phyloP scores from a whole-genome alignment of 2,888 invertebrate genomes.

The Celastrina argiolus region DNA sequence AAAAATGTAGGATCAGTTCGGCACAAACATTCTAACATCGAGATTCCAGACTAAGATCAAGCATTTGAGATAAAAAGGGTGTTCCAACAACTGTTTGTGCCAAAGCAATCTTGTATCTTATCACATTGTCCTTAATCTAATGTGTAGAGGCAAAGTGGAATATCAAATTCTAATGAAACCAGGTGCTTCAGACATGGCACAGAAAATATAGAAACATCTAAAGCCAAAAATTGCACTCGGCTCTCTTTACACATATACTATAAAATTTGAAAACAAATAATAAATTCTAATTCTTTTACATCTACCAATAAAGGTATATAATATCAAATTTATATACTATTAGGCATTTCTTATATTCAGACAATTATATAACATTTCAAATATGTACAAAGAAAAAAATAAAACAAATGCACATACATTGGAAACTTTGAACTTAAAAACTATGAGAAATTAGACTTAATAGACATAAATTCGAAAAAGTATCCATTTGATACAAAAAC shows the following conservation, averaged over 20 bases:
- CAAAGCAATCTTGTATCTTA: slow-evolving; percentile 50
- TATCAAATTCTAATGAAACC: slow-evolving; percentile 23
- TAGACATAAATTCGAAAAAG: slow-evolving; percentile 37
- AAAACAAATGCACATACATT: slow-evolving; percentile 40
- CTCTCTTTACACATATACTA: slow-evolving; percentile 34
- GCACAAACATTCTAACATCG: slow-evolving; percentile 40
- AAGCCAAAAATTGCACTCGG: slow-evolving; percentile 51
- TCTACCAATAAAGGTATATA: slow-evolving; percentile 28
- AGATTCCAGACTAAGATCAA: slow-evolving; percentile 11
- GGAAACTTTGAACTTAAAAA: slow-evolving; percentile 31
- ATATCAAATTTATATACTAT: slow-evolving; percentile 21
- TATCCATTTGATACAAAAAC: slow-evolving; percentile 31
- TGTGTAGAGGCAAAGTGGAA: slow-evolving; percentile 31
- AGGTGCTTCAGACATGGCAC: slow-evolving; percentile 55
- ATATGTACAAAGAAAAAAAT: slow-evolving; percentile 32
- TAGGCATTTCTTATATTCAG: slow-evolving; percentile 28
- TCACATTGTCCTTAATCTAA: slow-evolving; percentile 64
- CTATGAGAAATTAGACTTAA: slow-evolving; percentile 35
- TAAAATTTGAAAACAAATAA: slow-evolving; percentile 38
- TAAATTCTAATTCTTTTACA: slow-evolving; percentile 34
- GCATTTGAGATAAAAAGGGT: slow-evolving; percentile 8
- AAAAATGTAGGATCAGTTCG: slow-evolving; percentile 50
- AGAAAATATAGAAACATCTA: slow-evolving; percentile 41
- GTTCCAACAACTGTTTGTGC: slow-evolving; percentile 42
- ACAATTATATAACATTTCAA: slow-evolving; percentile 26